Percentiles rank a stretch among this genome's conserved stretches.
Conservation (phyloP, 2,113 vertebrate genomes). For the Chascanopsetta lugubris region DNA sequence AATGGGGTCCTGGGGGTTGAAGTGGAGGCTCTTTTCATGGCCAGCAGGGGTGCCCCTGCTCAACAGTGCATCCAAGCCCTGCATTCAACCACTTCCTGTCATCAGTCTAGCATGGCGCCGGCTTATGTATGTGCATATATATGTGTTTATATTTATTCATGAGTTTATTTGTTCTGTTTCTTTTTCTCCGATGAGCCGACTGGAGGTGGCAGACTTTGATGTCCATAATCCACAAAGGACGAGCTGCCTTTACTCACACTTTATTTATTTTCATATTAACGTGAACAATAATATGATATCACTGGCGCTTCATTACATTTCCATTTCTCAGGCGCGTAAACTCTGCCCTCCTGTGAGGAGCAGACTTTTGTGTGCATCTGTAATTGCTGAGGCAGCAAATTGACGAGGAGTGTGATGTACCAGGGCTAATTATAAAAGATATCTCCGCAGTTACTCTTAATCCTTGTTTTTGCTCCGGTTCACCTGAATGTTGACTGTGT, state of each 20-base stretch:
- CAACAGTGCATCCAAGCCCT: slow-evolving; percentile 39
- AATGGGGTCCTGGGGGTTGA: slow-evolving; percentile 35
- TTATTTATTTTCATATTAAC: slow-evolving; percentile 14
- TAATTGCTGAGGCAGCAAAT: too few species aligned
- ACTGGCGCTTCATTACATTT: background rate
- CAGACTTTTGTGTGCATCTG: background rate
- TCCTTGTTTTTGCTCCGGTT: too few species aligned
- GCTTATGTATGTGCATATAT: slow-evolving; percentile 53
- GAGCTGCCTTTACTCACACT: slow-evolving; percentile 27
- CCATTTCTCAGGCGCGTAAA: background rate
- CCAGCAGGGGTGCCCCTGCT: slow-evolving; percentile 41
- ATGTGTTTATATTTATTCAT: slow-evolving; percentile 60
- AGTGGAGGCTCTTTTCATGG: slow-evolving; percentile 33
- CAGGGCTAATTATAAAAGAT: too few species aligned
- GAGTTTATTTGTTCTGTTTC: slow-evolving; percentile 58
- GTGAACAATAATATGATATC: background rate
- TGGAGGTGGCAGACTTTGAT: slow-evolving; percentile 38
- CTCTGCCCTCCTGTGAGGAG: background rate
- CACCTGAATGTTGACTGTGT: too few species aligned
- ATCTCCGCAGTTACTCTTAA: too few species aligned
- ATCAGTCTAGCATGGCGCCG: slow-evolving; percentile 40
- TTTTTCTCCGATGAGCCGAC: slow-evolving; percentile 41
- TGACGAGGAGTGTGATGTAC: too few species aligned
- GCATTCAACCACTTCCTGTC: slow-evolving; percentile 38
- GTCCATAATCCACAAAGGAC: slow-evolving; percentile 33